These are phyloP conservation scores for Cosmia trapezina DNA, from an alignment of 2,888 invertebrate genomes.

Conservation along the genomic window DNA sequence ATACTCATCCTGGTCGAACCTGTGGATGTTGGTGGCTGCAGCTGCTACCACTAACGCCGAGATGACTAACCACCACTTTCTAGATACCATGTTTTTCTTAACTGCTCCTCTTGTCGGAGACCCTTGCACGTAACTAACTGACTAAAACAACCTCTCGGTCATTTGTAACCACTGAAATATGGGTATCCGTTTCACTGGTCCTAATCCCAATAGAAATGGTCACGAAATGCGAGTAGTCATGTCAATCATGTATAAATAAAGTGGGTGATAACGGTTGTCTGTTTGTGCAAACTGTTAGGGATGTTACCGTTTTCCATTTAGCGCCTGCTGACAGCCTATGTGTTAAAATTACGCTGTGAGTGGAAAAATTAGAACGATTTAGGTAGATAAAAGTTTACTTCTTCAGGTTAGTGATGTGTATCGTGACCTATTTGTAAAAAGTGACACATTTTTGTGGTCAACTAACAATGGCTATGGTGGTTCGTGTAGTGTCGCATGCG, in stretches of 20 bases:
- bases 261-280: slow-evolving; percentile 84
- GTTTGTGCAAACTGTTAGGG: slow-evolving; percentile 83
- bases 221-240: slow-evolving; percentile 76
- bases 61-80: slow-evolving; percentile 71
- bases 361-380: slow-evolving; percentile 51
- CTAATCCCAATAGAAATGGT: slow-evolving; percentile 61
- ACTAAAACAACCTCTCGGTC: slow-evolving; percentile 51
- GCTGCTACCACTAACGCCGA: slow-evolving; percentile 70
- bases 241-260: slow-evolving; percentile 81
- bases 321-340: slow-evolving; percentile 69
- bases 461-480: no score
- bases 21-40: slow-evolving; percentile 74
- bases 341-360: slow-evolving; percentile 64
- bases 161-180: slow-evolving; percentile 42
- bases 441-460: background rate
- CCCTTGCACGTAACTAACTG: slow-evolving; percentile 9
- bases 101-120: slow-evolving; percentile 11
- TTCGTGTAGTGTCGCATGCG: background rate
- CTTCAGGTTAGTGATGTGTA: slow-evolving; percentile 24
- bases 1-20: slow-evolving; percentile 25
- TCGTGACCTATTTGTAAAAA: slow-evolving; percentile 20
- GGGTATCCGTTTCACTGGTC: slow-evolving; percentile 44
- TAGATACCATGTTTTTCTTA: slow-evolving; percentile 71
- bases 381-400: slow-evolving; percentile 38
- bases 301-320: slow-evolving; percentile 85